Evolutionary conservation across 2,797 vertebrate genomes (phyloP).

Genomic region (Anolis apletophallus): DNA sequence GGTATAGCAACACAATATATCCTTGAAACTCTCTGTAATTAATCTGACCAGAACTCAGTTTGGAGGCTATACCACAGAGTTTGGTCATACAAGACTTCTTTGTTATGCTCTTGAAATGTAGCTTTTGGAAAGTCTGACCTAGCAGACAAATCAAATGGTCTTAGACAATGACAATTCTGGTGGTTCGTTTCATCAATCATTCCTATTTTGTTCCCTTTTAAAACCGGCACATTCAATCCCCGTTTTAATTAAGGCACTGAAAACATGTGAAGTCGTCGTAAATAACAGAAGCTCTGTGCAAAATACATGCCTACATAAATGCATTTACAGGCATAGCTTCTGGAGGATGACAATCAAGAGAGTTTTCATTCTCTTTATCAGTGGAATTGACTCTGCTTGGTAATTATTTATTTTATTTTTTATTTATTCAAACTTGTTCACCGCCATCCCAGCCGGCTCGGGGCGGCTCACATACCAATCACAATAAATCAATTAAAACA

Average conservation of each 20-base stretch:
- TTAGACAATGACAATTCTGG: constrained; percentile 56
- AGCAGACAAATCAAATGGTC: constrained; percentile 57
- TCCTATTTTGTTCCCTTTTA: constrained; percentile 58
- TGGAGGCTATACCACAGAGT: constrained; percentile 42
- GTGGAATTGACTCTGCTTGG: constrained; percentile 21
- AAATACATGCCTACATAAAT: constrained; percentile 31
- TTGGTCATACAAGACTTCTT: constrained; percentile 45
- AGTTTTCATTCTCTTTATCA: constrained; percentile 38
- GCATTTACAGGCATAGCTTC: neutral
- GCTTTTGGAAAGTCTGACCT: constrained; percentile 55
- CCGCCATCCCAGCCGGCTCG: too few relatives aligned
- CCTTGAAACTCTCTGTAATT: constrained; percentile 48
- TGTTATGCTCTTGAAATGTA: constrained; percentile 51
- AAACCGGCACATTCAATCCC: constrained; percentile 55
- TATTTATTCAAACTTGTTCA: too few relatives aligned
- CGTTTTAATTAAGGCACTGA: constrained; percentile 64
- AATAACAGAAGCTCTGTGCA: constrained; percentile 39
- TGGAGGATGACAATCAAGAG: neutral
- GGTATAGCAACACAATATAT: constrained; percentile 36
- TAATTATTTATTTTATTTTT: too few relatives aligned
- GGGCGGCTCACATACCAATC: too few relatives aligned
- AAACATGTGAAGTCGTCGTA: constrained; percentile 51
- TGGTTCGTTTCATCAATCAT: constrained; percentile 62
- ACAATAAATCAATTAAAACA: too few relatives aligned
- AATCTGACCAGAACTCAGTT: constrained; percentile 43